phyloP scores from a whole-genome alignment of 2,113 vertebrate species.

The Rallus limicola region DNA sequence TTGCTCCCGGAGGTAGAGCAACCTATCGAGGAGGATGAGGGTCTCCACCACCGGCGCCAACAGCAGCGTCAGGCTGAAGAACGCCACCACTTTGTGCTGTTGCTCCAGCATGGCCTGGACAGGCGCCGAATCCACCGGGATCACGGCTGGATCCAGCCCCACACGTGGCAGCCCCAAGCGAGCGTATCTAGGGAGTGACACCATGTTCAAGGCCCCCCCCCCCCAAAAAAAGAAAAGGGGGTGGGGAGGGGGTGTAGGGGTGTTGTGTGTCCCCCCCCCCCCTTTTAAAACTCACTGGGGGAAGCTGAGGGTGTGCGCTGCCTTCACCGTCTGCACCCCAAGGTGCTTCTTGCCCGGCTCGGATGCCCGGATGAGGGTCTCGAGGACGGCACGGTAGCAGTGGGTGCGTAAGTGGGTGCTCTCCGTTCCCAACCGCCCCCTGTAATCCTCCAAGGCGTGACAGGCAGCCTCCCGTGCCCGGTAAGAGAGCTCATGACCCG shows the following conservation, averaged over 20 bases:
- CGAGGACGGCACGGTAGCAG: slow-evolving; percentile 87
- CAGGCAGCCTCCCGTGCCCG: slow-evolving; percentile 89
- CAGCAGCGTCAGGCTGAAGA: slow-evolving; percentile 86
- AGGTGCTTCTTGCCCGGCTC: slow-evolving; percentile 77
- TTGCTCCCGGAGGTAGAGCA: slow-evolving; percentile 90
- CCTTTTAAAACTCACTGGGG: slow-evolving; percentile 81
- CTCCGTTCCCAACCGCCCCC: slow-evolving; percentile 64
- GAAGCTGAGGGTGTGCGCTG: slow-evolving; percentile 82
- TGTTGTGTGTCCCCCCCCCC: too few species aligned
- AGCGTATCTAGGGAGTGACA: slow-evolving; percentile 78
- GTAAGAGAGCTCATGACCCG: slow-evolving; percentile 84
- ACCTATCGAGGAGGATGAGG: slow-evolving; percentile 88
- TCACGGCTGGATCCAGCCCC: slow-evolving; percentile 74
- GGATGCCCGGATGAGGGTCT: slow-evolving; percentile 79
- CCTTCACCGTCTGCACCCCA: slow-evolving; percentile 86
- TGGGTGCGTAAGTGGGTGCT: slow-evolving; percentile 76
- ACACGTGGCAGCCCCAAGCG: slow-evolving; percentile 80
- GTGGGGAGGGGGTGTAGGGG: too few species aligned
- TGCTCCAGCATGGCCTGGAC: slow-evolving; percentile 79
- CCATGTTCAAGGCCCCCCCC: accelerated
- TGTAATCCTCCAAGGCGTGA: slow-evolving; percentile 88
- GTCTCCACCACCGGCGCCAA: slow-evolving; percentile 90
- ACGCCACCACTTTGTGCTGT: slow-evolving; percentile 86
- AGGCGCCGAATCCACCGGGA: slow-evolving; percentile 55
- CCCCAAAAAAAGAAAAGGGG: accelerated